These are phyloP conservation scores for Folsomia candida DNA, from an alignment of 2,888 invertebrate species.

Conservation along the genomic window DNA sequence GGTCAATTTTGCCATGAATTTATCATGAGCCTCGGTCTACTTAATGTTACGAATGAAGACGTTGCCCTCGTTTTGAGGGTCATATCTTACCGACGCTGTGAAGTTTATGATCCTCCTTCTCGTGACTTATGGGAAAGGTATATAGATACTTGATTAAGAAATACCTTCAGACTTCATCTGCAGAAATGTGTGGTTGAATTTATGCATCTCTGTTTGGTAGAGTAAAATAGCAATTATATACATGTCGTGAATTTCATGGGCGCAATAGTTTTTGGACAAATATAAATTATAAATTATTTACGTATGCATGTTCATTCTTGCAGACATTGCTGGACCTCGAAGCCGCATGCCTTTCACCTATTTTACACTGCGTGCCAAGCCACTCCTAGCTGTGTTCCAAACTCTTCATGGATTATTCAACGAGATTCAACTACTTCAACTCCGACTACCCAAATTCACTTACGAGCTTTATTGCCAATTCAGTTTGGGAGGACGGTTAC, in stretches of 20 bases:
- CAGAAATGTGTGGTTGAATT: too few species aligned
- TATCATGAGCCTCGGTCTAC: conserved; percentile 18
- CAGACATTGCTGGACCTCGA: too few species aligned
- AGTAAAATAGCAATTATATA: too few species aligned
- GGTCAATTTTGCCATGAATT: conserved; percentile 20
- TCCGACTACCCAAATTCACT: conserved; percentile 40
- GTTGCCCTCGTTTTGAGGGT: conserved; percentile 34
- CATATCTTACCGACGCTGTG: conserved; percentile 28
- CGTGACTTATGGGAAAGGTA: too few species aligned
- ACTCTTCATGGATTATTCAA: conserved; percentile 44
- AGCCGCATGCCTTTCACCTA: conserved; percentile 24
- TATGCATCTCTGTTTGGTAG: too few species aligned
- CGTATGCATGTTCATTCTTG: too few species aligned
- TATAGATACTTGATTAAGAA: too few species aligned
- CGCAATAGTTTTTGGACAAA: too few species aligned
- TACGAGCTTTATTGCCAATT: conserved; percentile 42
- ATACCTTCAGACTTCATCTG: too few species aligned
- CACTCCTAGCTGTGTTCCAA: conserved; percentile 45
- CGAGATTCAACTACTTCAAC: too few species aligned
- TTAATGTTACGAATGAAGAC: conserved; percentile 6
- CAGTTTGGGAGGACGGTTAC: conserved; percentile 35
- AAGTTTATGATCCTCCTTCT: conserved; percentile 23
- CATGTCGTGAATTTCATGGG: too few species aligned
- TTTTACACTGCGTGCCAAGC: conserved; percentile 42
- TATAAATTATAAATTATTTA: too few species aligned